A percentile compares a stretch with the other conserved stretches of the same genome.
Evolutionary conservation across 2,797 vertebrate species (phyloP).

Genomic region (Anniella stebbinsi): DNA sequence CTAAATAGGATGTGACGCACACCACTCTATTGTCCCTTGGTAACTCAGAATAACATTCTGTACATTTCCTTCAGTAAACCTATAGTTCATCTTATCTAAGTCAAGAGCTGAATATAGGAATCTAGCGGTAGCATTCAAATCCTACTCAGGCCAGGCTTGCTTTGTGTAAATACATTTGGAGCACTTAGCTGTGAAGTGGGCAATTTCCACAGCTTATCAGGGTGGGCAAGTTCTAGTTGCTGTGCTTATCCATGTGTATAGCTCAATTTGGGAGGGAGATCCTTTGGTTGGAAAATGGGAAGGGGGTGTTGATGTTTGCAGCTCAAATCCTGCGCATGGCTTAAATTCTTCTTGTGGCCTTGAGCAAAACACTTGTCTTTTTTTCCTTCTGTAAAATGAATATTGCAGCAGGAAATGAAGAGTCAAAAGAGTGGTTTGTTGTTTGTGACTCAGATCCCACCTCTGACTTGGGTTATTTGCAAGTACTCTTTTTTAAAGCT

Average conservation of each 20-base stretch:
- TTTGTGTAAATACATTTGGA: conserved; percentile 50
- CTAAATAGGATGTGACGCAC: conserved; percentile 46
- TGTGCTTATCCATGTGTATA: background rate
- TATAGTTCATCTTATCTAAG: conserved; percentile 41
- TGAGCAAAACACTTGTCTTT: background rate
- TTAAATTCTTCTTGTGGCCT: background rate
- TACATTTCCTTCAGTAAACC: conserved; percentile 42
- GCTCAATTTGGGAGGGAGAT: background rate
- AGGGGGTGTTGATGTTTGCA: background rate
- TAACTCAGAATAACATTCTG: conserved; percentile 51
- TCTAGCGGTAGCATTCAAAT: conserved; percentile 36
- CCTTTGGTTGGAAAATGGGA: background rate
- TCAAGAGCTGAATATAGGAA: conserved; percentile 34
- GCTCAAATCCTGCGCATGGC: background rate
- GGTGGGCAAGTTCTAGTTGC: background rate
- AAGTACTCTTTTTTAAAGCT: background rate
- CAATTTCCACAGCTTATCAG: background rate
- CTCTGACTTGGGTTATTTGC: background rate
- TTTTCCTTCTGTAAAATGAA: background rate
- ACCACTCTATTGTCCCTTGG: conserved; percentile 14
- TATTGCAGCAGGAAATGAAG: background rate
- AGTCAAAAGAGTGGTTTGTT: background rate
- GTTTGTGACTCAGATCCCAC: background rate
- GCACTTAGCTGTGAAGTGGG: conserved; percentile 39
- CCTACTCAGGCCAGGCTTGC: conserved; percentile 36